Evolutionary conservation across 2,797 vertebrate genomes (phyloP).

Genomic region (Sebastes variabilis): DNA sequence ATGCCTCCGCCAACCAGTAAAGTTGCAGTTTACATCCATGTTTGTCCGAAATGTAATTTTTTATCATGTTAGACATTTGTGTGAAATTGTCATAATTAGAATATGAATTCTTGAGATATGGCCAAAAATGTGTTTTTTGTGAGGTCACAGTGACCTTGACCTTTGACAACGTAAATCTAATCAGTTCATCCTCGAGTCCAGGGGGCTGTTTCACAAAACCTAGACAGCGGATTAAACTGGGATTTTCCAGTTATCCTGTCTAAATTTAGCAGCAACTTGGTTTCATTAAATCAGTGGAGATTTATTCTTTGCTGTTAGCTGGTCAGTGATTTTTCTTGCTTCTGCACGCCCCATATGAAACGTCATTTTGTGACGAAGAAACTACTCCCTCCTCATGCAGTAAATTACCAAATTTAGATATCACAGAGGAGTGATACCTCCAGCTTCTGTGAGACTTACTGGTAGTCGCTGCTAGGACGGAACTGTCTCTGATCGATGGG

Average conservation of each 20-base stretch:
- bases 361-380: background rate
- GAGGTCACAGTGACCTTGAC: background rate
- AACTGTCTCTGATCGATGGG: background rate
- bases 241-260: too few species aligned
- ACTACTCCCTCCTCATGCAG: background rate
- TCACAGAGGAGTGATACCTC: background rate
- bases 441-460: background rate
- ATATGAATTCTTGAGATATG: background rate
- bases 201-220: too few species aligned
- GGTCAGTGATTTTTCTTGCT: background rate
- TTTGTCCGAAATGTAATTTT: background rate
- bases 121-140: too few species aligned
- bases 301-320: too few species aligned
- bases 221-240: too few species aligned
- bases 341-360: background rate
- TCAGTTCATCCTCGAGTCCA: background rate
- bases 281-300: too few species aligned
- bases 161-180: background rate
- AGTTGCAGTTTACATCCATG: too few species aligned
- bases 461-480: background rate
- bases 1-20: too few species aligned
- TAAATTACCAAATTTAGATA: slow-evolving; percentile 10
- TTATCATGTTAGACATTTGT: background rate
- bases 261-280: too few species aligned
- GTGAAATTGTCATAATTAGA: background rate